A percentile compares a stretch with the other conserved stretches of the same genome.
phyloP scores from a whole-genome alignment of 2,797 vertebrate species.

The Anniella stebbinsi region DNA sequence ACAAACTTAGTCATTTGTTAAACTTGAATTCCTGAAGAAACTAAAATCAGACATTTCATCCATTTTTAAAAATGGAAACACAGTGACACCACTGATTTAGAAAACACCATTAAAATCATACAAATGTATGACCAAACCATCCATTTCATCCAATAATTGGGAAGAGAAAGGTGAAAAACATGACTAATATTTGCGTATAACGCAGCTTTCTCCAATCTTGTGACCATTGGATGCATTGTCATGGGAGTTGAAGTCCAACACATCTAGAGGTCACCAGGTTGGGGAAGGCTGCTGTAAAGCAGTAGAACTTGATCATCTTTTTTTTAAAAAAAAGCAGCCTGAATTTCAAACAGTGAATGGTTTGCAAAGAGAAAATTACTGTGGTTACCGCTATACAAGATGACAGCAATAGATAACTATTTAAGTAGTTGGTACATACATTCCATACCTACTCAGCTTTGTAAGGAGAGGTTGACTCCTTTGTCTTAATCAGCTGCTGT shows the following conservation, averaged over 20 bases:
- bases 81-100: background rate
- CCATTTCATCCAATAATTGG: background rate
- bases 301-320: constrained; percentile 34
- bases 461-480: constrained; percentile 37
- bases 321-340: constrained; percentile 29
- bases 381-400: constrained; percentile 39
- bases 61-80: background rate
- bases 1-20: background rate
- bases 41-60: background rate
- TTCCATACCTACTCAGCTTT: constrained; percentile 34
- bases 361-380: constrained; percentile 26
- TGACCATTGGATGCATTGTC: too few species aligned
- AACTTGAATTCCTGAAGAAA: background rate
- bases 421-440: constrained; percentile 52
- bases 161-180: background rate
- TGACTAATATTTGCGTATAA: background rate
- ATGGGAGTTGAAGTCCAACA: too few species aligned
- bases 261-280: too few species aligned
- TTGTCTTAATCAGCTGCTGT: constrained; percentile 65
- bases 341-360: constrained; percentile 55
- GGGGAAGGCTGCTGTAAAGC: background rate
- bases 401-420: constrained; percentile 28
- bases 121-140: background rate
- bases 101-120: background rate
- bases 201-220: too few species aligned